phyloP scores from a whole-genome alignment of 2,797 vertebrate genomes.

The Poecile montanus region DNA sequence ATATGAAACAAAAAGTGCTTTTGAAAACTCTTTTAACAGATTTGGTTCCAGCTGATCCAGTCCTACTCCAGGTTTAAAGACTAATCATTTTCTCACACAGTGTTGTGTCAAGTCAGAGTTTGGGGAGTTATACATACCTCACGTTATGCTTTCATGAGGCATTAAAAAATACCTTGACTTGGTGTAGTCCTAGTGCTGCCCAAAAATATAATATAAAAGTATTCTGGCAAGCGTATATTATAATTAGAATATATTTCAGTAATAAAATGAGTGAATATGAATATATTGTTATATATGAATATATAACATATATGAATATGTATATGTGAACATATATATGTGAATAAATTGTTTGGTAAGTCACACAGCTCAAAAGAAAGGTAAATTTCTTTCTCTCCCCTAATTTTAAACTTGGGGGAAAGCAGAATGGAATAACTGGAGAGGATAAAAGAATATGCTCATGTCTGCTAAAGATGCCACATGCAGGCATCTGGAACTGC shows the following conservation, averaged over 20 bases:
- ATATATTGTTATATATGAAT: no score
- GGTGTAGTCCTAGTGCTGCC: background rate
- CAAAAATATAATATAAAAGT: background rate
- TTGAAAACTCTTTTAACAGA: background rate
- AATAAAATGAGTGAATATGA: background rate
- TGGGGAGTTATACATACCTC: background rate
- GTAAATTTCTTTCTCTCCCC: background rate
- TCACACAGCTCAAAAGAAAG: background rate
- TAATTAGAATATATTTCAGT: background rate
- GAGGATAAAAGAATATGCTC: constrained; percentile 21
- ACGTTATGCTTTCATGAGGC: background rate
- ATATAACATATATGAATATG: no score
- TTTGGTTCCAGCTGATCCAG: background rate
- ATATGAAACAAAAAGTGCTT: background rate
- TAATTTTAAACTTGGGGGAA: constrained; percentile 26
- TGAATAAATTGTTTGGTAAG: background rate
- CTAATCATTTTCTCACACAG: background rate
- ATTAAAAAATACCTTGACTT: background rate
- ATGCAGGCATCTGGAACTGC: constrained; percentile 24
- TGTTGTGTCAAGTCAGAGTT: background rate
- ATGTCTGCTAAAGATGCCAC: constrained; percentile 24
- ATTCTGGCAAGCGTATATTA: background rate
- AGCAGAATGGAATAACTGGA: background rate
- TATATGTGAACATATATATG: background rate
- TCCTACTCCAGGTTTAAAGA: background rate